Evolutionary conservation across 2,113 vertebrate species (phyloP).

Genomic region (Nothoprocta perdicaria): DNA sequence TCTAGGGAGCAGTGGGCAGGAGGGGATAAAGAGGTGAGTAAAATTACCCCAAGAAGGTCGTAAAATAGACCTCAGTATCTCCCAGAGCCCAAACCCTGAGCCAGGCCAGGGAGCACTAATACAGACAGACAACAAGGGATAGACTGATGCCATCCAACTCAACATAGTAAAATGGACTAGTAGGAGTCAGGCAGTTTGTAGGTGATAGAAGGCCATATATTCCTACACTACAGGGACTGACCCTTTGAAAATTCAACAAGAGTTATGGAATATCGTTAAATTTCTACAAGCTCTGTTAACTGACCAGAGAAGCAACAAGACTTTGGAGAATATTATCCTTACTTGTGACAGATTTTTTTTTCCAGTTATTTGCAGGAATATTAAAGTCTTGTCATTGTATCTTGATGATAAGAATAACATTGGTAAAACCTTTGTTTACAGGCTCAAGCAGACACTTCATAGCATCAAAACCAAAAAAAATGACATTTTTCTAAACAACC

Average conservation of each 20-base stretch:
- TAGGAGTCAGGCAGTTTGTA: neutral
- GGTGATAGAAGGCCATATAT: neutral
- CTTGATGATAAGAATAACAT: neutral
- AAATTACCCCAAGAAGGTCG: neutral
- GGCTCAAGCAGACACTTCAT: accelerated
- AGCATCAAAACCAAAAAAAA: slow-evolving; percentile 2
- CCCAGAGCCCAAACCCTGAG: neutral
- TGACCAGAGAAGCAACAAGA: neutral
- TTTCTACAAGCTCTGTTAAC: neutral
- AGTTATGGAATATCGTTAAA: neutral
- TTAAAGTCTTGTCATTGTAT: neutral
- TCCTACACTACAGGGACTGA: neutral
- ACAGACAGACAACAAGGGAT: neutral
- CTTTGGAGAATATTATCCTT: neutral
- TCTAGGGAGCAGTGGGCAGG: neutral
- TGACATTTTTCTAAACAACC: neutral
- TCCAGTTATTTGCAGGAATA: neutral
- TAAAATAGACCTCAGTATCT: neutral
- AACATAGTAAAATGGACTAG: neutral
- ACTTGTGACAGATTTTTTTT: neutral
- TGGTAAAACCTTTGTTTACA: neutral
- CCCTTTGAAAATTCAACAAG: neutral
- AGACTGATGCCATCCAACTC: neutral
- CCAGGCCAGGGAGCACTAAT: neutral
- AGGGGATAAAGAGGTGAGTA: neutral